Conservation (phyloP, 2,113 vertebrate genomes). For the Eulemur rufifrons region DNA sequence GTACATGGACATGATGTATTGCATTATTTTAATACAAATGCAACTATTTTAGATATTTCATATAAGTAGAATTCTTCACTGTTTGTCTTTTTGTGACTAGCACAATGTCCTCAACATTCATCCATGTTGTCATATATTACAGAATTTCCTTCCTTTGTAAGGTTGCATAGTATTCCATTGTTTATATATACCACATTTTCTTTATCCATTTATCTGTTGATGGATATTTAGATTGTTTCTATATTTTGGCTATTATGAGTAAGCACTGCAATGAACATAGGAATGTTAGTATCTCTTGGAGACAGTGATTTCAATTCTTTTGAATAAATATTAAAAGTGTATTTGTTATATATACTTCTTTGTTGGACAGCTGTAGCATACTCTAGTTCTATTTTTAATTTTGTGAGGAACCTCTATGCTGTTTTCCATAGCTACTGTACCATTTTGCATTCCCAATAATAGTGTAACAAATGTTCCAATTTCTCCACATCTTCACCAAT, state of each 20-base stretch:
- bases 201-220: background rate
- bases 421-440: background rate
- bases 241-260: background rate
- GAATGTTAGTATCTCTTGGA: background rate
- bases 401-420: background rate
- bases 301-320: background rate
- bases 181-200: background rate
- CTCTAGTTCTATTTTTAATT: background rate
- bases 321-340: background rate
- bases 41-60: background rate
- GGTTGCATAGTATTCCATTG: too few species aligned
- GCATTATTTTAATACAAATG: background rate
- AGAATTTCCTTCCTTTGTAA: background rate
- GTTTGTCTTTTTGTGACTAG: background rate
- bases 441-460: background rate
- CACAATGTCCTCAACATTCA: background rate
- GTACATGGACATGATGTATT: background rate
- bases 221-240: background rate
- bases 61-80: background rate
- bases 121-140: background rate
- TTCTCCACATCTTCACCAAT: background rate
- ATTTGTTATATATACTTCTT: background rate
- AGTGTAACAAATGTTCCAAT: background rate
- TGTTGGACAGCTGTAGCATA: background rate
- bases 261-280: background rate